Evolutionary conservation across 2,888 invertebrate species (phyloP).

Genomic region (Nomada hirtipes): DNA sequence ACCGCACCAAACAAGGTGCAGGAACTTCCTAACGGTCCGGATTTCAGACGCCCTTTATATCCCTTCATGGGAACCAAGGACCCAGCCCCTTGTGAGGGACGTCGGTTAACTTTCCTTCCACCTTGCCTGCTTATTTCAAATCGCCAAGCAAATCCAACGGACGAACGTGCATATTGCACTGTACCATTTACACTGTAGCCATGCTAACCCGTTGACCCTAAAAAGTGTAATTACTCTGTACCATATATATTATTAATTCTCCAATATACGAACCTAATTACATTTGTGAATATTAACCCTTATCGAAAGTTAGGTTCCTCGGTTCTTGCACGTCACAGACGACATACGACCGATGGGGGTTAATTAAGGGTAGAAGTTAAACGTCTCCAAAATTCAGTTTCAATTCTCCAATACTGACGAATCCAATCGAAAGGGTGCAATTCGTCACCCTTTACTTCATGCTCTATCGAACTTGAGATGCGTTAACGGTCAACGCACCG

Average conservation of each 20-base stretch:
- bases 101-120: slow-evolving; percentile 19
- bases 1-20: background rate
- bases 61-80: slow-evolving; percentile 39
- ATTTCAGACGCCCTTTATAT: slow-evolving; percentile 44
- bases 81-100: slow-evolving; percentile 32
- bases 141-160: background rate
- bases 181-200: background rate
- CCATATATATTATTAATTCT: background rate
- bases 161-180: background rate
- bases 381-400: background rate
- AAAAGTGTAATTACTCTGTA: too few relatives aligned
- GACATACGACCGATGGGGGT: too few relatives aligned
- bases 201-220: too few relatives aligned
- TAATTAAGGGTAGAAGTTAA: too few relatives aligned
- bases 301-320: too few relatives aligned
- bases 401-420: background rate
- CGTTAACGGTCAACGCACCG: slow-evolving; percentile 56
- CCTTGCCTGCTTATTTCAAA: background rate
- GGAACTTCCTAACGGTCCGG: slow-evolving; percentile 40
- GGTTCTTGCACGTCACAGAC: too few relatives aligned
- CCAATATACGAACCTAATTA: too few relatives aligned
- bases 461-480: slow-evolving; percentile 9
- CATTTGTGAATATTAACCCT: too few relatives aligned
- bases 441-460: slow-evolving; percentile 26
- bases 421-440: slow-evolving; percentile 14